These are phyloP conservation scores for Temnothorax ravouxi DNA, from an alignment of 2,888 invertebrate genomes.

Conservation along the genomic window DNA sequence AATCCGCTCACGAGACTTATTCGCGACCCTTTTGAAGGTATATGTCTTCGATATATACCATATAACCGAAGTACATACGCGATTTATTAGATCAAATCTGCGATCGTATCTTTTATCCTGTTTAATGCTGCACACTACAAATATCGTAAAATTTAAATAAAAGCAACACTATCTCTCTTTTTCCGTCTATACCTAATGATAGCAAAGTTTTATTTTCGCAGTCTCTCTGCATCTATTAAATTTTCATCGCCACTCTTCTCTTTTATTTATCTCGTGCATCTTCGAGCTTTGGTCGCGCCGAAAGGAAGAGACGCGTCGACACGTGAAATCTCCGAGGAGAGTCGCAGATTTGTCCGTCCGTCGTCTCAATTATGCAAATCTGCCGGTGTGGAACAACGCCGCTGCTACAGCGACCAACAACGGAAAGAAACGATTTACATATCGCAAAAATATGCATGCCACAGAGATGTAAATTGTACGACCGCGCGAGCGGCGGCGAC, in stretches of 20 bases:
- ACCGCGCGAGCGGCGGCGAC: not conserved
- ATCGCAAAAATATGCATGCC: constrained; percentile 59
- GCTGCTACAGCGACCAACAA: constrained; percentile 31
- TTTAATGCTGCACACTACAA: not conserved
- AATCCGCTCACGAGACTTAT: not conserved
- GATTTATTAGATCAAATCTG: constrained; percentile 2
- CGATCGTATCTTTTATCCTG: not conserved
- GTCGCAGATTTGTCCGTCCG: constrained; percentile 12
- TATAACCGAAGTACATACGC: not conserved
- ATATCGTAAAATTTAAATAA: constrained; percentile 21
- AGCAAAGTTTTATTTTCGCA: not conserved
- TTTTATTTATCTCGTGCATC: constrained; percentile 5
- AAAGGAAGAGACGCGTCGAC: constrained; percentile 19
- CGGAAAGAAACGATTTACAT: constrained; percentile 62
- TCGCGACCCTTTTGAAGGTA: not conserved
- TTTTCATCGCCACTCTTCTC: not conserved
- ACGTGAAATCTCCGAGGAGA: constrained; percentile 40
- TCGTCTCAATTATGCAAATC: constrained; percentile 60
- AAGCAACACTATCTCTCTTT: constrained; percentile 1
- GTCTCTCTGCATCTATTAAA: constrained; percentile 6
- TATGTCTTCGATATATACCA: not conserved
- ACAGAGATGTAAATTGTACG: constrained; percentile 59
- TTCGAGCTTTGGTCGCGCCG: not conserved
- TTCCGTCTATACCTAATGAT: not conserved
- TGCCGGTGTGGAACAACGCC: constrained; percentile 9